Conservation (phyloP, 2,888 invertebrate species). For the Eristalinus sepulchralis region DNA sequence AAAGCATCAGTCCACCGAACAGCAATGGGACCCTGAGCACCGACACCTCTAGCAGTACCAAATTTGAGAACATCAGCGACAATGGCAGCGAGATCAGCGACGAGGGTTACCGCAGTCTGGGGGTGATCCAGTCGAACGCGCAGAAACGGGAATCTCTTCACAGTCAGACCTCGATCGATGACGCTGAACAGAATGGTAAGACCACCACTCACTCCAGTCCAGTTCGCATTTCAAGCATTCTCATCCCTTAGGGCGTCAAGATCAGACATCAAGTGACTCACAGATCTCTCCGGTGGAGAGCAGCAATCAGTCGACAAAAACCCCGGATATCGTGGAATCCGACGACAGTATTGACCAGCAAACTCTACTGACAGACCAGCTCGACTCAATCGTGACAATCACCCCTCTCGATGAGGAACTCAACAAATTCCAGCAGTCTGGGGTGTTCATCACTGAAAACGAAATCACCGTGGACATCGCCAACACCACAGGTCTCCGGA, state of each 20-base stretch:
- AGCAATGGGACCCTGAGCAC: constrained; percentile 72
- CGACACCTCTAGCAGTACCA: constrained; percentile 73
- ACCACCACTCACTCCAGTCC: not conserved
- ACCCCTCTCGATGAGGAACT: constrained; percentile 51
- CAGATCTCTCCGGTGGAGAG: constrained; percentile 81
- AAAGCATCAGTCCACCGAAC: constrained; percentile 47
- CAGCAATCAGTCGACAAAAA: constrained; percentile 74
- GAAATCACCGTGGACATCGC: constrained; percentile 84
- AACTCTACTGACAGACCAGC: constrained; percentile 52
- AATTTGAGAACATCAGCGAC: constrained; percentile 86
- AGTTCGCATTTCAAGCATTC: not conserved
- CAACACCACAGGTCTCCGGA: constrained; percentile 86
- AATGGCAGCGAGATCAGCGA: constrained; percentile 93
- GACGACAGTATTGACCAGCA: constrained; percentile 72
- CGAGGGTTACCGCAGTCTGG: constrained; percentile 91
- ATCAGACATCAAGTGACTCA: constrained; percentile 81
- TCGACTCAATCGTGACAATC: constrained; percentile 57
- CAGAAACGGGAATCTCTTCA: constrained; percentile 86
- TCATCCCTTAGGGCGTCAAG: constrained; percentile 84
- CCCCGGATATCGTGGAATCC: constrained; percentile 74
- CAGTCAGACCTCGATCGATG: constrained; percentile 88
- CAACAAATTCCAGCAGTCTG: constrained; percentile 79
- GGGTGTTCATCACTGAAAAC: constrained; percentile 79
- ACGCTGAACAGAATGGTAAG: constrained; percentile 87
- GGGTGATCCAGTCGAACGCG: constrained; percentile 84